These are phyloP conservation scores for Tenthredo mesomela DNA, from an alignment of 2,888 invertebrate species.

Conservation along the genomic window DNA sequence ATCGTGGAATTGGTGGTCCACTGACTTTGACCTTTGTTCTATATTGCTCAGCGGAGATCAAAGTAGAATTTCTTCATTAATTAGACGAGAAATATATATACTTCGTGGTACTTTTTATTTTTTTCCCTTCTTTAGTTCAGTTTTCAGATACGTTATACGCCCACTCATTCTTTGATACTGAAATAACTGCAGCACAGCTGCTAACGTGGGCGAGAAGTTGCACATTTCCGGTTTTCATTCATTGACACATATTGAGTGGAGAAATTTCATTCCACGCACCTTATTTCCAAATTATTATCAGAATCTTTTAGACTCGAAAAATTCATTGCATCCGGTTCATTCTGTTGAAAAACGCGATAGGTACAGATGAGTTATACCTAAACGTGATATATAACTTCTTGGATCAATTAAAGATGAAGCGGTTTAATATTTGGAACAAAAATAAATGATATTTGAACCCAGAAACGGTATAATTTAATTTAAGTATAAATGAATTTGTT, in stretches of 20 bases:
- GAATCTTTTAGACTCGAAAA: background rate
- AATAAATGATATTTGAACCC: background rate
- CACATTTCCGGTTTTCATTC: conserved; percentile 23
- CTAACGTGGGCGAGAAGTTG: conserved; percentile 7
- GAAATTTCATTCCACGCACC: too few species aligned
- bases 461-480: background rate
- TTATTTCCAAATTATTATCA: background rate
- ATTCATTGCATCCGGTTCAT: background rate
- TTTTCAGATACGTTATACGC: conserved; percentile 1
- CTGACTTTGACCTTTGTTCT: conserved; percentile 34
- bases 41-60: background rate
- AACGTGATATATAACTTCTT: background rate
- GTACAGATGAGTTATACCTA: too few species aligned
- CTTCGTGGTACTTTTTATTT: background rate
- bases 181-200: conserved; percentile 20
- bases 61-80: conserved; percentile 7
- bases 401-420: background rate
- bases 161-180: conserved; percentile 6
- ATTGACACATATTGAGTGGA: conserved; percentile 2
- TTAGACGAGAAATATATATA: conserved; percentile 12
- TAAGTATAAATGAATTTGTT: background rate
- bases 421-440: background rate
- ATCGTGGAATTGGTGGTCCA: conserved; percentile 2
- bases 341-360: too few species aligned
- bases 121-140: background rate